These are phyloP conservation scores for Acanthosoma haemorrhoidale DNA, from an alignment of 2,888 invertebrate genomes.

Conservation along the genomic window DNA sequence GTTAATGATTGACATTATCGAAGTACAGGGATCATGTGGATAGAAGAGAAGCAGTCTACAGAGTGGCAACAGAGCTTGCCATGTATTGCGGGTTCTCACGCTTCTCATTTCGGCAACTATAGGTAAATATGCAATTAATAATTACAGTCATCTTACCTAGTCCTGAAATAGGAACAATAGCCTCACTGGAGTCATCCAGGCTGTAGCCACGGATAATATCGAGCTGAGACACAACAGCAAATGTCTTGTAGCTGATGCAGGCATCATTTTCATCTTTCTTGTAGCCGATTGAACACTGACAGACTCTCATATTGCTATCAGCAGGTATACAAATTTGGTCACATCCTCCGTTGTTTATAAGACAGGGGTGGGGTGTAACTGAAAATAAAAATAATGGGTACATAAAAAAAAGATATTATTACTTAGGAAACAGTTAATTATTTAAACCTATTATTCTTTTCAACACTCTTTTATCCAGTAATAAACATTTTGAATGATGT, in stretches of 20 bases:
- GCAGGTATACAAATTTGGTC: slow-evolving; percentile 90
- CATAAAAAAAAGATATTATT: background rate
- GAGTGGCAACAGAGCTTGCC: too few relatives aligned
- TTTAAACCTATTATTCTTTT: too few relatives aligned
- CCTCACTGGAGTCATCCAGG: slow-evolving; percentile 77
- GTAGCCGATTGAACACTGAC: slow-evolving; percentile 88
- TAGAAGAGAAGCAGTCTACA: too few relatives aligned
- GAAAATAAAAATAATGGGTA: slow-evolving; percentile 29
- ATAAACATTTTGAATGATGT: too few relatives aligned
- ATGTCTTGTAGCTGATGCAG: slow-evolving; percentile 77
- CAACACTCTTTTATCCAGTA: too few relatives aligned
- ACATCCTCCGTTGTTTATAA: slow-evolving; percentile 83
- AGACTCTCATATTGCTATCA: slow-evolving; percentile 67
- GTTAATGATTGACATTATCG: too few relatives aligned
- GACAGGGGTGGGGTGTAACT: slow-evolving; percentile 76
- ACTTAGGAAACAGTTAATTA: too few relatives aligned
- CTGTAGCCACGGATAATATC: slow-evolving; percentile 85
- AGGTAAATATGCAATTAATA: too few relatives aligned
- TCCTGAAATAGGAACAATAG: slow-evolving; percentile 90
- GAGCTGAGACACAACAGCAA: slow-evolving; percentile 86
- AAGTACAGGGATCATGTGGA: too few relatives aligned
- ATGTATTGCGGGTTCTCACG: too few relatives aligned
- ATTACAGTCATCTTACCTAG: slow-evolving; percentile 47
- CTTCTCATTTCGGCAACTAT: too few relatives aligned
- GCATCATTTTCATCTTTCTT: slow-evolving; percentile 68